Evolutionary conservation across 2,888 invertebrate genomes (phyloP), one percentile per base, ranked within the genome.

Genomic region (Lordiphosa fenestrarum): DNA sequence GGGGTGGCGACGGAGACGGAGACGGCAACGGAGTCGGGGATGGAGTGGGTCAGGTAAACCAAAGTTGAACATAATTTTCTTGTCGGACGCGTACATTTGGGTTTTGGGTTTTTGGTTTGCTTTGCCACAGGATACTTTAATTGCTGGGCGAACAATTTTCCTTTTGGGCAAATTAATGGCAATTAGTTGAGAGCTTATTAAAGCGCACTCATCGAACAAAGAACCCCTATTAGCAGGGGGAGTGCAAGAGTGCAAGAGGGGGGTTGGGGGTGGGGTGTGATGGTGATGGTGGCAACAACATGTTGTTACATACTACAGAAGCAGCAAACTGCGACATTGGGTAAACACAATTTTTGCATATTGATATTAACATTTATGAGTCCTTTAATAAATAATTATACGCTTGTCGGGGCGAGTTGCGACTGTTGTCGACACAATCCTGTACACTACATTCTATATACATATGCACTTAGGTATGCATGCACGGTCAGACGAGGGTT

Each of bases 321-420:
- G 36, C 35, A 10, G 36, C 15, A 46, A 33, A 33, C 13, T 46
- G 25, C 6, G 39, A 13, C 19, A 36, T 35, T 40, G 42, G 10
- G 41, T 12, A 65, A 63, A 56, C 57, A 51, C 19, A 46, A 65
- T 57, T 44, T 47, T 21, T 61, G 59, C 59, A 69, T 60, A 51
- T 56, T 50, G 59, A 59, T 71, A 81, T 77, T 77, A 84, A 83
- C 66, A 77, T 77, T 84, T 84, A 81, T 81, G 73, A 84, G 77
- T 60, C 51, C 57, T 84, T 77, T 76, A 84, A 77, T 77, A 77
- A 81, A 81, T 81, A 52, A 84, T 81, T 73, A 59, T 15, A 23
- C 21, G 38, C 13, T 37, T 37, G 21, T 36, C 10, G 15, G 21
- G n/a, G n/a, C 12, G 35, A 35, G 15, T 33, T 33, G 33, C 15